Conservation (phyloP, 2,797 vertebrate species). For the Bovichtus diacanthus region DNA sequence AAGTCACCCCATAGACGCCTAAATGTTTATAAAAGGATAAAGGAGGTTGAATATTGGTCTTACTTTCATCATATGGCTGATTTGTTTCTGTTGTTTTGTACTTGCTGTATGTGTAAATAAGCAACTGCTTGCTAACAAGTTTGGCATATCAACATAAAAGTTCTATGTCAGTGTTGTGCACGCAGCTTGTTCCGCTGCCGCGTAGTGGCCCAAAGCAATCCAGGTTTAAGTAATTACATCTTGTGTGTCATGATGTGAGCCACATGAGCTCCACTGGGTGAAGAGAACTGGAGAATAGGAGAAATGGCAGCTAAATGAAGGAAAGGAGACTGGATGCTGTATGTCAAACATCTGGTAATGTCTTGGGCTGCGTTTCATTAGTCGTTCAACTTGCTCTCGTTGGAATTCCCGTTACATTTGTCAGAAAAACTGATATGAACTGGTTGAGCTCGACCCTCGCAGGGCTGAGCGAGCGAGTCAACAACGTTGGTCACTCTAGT, state of each 20-base stretch:
- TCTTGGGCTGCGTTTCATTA: no score
- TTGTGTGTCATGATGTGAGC: constrained; percentile 4
- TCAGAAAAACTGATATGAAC: no score
- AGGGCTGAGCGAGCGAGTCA: no score
- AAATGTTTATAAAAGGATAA: neutral
- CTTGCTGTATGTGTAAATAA: neutral
- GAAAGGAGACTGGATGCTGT: constrained; percentile 2
- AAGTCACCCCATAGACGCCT: neutral
- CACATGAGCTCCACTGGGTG: constrained; percentile 2
- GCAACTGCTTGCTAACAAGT: no score
- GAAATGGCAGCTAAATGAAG: constrained; percentile 26
- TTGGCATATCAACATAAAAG: neutral
- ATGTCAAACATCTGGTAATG: constrained; percentile 17
- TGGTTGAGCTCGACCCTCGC: no score
- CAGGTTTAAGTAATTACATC: constrained; percentile 24
- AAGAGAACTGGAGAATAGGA: constrained; percentile 6
- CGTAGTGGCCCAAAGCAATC: neutral
- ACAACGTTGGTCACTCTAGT: no score
- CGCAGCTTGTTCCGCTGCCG: neutral
- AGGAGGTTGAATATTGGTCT: neutral
- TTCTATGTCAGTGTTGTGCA: neutral
- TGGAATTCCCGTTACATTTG: no score
- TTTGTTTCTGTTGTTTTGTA: no score
- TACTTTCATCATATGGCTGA: neutral
- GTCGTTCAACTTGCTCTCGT: no score